phyloP scores from a whole-genome alignment of 1,140 invertebrate genomes.

The Lasaia peninsularis region DNA sequence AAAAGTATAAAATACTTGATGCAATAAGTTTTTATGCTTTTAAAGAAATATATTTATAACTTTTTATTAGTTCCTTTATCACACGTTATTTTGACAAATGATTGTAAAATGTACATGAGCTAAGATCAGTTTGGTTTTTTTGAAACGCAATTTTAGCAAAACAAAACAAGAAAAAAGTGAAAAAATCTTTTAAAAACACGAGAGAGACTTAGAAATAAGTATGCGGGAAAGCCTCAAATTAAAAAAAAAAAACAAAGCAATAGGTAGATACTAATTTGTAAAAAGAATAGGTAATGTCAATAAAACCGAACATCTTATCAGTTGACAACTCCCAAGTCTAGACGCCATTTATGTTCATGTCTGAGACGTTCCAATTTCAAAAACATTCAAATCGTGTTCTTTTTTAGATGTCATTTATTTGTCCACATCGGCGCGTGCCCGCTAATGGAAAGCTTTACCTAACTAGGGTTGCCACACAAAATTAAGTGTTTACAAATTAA shows the following conservation, averaged over 20 bases:
- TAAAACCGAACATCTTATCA: conserved; percentile 19
- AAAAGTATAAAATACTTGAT: too few species aligned
- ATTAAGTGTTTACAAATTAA: too few species aligned
- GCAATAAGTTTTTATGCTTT: too few species aligned
- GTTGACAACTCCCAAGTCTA: conserved; percentile 53
- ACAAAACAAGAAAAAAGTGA: too few species aligned
- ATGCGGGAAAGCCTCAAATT: background rate
- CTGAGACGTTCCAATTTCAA: conserved; percentile 63
- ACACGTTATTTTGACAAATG: too few species aligned
- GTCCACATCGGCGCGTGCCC: conserved; percentile 49
- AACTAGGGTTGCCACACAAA: conserved; percentile 21
- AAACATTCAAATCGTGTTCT: conserved; percentile 40
- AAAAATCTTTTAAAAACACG: too few species aligned
- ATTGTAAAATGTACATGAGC: too few species aligned
- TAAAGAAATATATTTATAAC: too few species aligned
- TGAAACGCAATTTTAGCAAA: too few species aligned
- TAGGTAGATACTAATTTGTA: background rate
- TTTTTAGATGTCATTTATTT: conserved; percentile 73
- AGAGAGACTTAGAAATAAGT: background rate
- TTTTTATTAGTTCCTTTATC: too few species aligned
- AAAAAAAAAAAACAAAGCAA: background rate
- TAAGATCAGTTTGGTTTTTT: too few species aligned
- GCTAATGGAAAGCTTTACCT: conserved; percentile 70
- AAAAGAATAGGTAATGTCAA: background rate
- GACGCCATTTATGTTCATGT: conserved; percentile 61